Base-by-base conservation (phyloP, 2,888 invertebrate species). In the Pimpla rufipes region DNA sequence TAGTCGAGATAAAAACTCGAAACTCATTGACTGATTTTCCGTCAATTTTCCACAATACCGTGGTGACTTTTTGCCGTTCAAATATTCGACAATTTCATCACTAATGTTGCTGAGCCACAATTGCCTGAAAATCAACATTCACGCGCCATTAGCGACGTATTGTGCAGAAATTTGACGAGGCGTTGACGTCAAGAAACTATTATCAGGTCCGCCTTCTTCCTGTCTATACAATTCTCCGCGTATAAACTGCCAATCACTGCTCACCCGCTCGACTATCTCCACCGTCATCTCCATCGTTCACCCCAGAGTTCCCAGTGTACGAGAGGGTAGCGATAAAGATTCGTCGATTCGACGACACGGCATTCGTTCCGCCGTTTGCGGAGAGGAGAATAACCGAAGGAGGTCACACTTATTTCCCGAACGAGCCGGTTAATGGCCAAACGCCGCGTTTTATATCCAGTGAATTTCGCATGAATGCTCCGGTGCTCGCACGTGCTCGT, bases 401-500 rank as follows among this genome's bases (percentile, higher is more conserved):
- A 42, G 62, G 47, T 50, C 47, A 62, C 47, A 59, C 23, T 47
- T 50, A 29, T 21, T 47, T 37, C 29, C 74, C 47, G 59, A 74
- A 74, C 62, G 50, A 74, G 18, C 21, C 47, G 45, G 16, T 18
- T 74, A 62, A 74, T 47, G 42, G 40, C 37, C 50, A 50, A 11
- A 55, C 10, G 13, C 11, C 29, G 16, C 62, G 10, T 62, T 76
- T 37, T 57, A 67, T 76, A 68, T 68, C 21, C 23, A 37, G 21
- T 57, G 47, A 37, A 71, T 73, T 75, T 77, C 76, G 76, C 73
- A 73, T 77, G 79, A 79, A 79, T 55, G 79, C 71, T 71, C 23
- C 47, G 71, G 45, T 71, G 59, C 29, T 52, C 47, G 50, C 74
- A 74, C 71, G 29, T 50, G 62, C 68, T 52, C 21, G 29, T 6